Conservation (phyloP, 2,113 vertebrate genomes). For the Cacatua alba region DNA sequence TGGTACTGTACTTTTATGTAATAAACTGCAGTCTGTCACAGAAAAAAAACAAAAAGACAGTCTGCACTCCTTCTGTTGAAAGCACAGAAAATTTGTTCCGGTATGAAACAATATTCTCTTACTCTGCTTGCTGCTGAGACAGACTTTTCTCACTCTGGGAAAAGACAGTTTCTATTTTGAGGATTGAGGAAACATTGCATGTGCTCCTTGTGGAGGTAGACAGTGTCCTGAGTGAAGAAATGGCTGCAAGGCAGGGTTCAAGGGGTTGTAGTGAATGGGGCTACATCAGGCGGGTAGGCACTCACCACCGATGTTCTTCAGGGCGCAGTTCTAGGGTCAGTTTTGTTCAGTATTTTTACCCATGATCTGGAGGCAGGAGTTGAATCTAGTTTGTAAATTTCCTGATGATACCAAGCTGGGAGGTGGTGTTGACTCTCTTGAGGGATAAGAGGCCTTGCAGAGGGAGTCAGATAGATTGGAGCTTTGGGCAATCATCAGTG, state of each 20-base stretch:
- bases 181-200: background rate
- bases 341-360: background rate
- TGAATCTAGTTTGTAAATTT: background rate
- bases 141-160: background rate
- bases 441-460: background rate
- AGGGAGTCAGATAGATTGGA: background rate
- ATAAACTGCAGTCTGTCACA: background rate
- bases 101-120: background rate
- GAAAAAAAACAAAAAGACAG: background rate
- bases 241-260: too few relatives aligned
- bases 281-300: background rate
- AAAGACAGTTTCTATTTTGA: background rate
- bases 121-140: background rate
- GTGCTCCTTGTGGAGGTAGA: background rate
- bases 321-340: background rate
- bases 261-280: background rate
- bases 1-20: background rate
- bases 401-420: background rate
- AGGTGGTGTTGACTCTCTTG: background rate
- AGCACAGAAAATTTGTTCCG: background rate
- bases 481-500: background rate
- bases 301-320: background rate
- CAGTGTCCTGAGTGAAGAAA: fast-evolving
- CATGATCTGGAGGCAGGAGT: background rate
- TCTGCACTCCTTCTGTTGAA: background rate